Base-by-base conservation (phyloP, 2,797 vertebrate species). In the Galago senegalensis region DNA sequence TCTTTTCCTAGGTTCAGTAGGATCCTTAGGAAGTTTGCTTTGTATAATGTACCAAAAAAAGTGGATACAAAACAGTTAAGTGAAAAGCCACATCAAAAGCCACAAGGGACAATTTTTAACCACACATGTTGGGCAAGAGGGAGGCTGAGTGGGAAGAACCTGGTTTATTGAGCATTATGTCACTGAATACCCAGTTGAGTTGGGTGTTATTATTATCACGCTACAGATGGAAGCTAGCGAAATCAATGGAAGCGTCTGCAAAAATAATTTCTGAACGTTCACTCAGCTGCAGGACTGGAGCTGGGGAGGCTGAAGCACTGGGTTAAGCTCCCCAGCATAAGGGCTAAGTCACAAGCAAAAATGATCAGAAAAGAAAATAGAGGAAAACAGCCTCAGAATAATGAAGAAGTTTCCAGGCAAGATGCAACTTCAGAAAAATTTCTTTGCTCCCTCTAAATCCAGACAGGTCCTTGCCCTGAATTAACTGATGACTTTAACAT, bases 161-260 rank as follows among this genome's bases (percentile, higher is more conserved):
- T 77, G 63, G 80, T 37, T 75, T 89, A 37, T 9, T 49, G 46
- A 73, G 87, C 76, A 75, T 31, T 81, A 40, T 82, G 69, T 95
- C 75, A 67, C 53, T 27, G 75, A 73, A 60, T 46, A 73, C 37
- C 29, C 18, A n/a, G 53, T 18, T 82, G 40, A 56, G 63, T 73
- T 49, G 67, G 49, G n/a, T 87, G 53, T 58, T 65, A 12, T 46
- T 58, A 61, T 14, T 82, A 79, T 13, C 29, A 49, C 25, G 3
- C 79, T 49, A 29, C n/a, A 31, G 72, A 90, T 53, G 34, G 60
- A 69, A 70, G 7, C 58, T 7, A 80, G 40, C 37, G 56, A 53
- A 70, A 4, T 76, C 53, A 46, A 29, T 16, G 40, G 61, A 61
- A 37, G 4, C 13, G 27, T 46, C n/a, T 82, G 69, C 79, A 79